Evolutionary conservation across 2,113 vertebrate genomes (phyloP), one percentile per base, ranked within the genome.

Genomic region (Spheniscus mendiculus): DNA sequence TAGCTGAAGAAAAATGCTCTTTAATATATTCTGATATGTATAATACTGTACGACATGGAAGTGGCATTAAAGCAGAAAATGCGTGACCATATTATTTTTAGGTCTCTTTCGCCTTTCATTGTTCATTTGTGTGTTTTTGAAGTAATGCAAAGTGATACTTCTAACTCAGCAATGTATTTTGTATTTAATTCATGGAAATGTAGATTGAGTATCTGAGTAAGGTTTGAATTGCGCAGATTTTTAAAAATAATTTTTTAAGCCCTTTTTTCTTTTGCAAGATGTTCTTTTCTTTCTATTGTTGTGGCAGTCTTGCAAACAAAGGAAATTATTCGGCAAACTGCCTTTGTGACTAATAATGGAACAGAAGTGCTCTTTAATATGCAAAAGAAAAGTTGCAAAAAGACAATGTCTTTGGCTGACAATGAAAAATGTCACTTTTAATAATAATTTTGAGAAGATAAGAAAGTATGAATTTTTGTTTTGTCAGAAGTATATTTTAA

Each of bases 341-440:
- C 50, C 83, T 94, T 83, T 92, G 83, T 86, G 69, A 67, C 92
- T 96, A 97, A 94, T 77, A 95, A 93, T 87, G 90, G 94, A 79
- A 95, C 72, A 93, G 86, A 95, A 95, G 69, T 87, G 17, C 61
- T 95, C 80, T 94, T 95, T 93, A 96, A 72, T 95, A 92, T 95
- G 89, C 83, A 96, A 95, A 87, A 87, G 91, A 93, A 85, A 87
- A 87, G 27, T 20, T 92, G 65, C 45, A 53, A 73, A 90, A 84
- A 96, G 87, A 12, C 36, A 40, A 1, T 72, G 72, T 82, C 83
- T 96, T 94, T 2, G 4, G 59, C 61, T 97, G 63, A 89, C 83
- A 95, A 61, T 92, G 73, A 67, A 85, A 91, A 84, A 82, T 66
- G 89, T 95, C 80, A 95, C 78, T 94, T 73, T 26, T 85, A 89